Conservation (phyloP, 2,797 vertebrate genomes). For the Margarornis squamiger region DNA sequence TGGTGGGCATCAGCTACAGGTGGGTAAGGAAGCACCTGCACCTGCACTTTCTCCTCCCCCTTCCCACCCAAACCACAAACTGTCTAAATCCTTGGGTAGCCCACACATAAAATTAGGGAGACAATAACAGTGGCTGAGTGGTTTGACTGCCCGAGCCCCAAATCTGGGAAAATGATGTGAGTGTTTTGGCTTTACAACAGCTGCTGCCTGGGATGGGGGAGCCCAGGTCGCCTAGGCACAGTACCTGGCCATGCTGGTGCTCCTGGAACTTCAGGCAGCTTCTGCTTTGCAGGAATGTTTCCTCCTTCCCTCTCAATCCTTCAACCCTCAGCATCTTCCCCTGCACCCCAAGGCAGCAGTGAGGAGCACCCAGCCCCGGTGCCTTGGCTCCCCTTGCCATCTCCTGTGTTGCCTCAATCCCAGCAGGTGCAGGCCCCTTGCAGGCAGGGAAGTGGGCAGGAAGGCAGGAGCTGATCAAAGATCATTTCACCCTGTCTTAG, state of each 20-base stretch:
- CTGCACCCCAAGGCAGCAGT: background rate
- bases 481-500: background rate
- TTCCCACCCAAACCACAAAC: background rate
- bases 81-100: background rate
- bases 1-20: background rate
- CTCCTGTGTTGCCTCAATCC: accelerated
- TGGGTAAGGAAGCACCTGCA: background rate
- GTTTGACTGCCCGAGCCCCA: background rate
- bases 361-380: background rate
- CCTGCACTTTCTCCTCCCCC: background rate
- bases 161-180: background rate
- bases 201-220: background rate
- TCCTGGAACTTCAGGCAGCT: background rate
- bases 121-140: background rate
- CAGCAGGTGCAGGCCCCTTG: background rate
- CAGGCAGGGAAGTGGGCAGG: background rate
- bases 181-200: background rate
- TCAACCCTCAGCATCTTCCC: background rate
- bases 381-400: background rate
- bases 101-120: background rate
- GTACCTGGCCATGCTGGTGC: background rate
- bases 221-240: background rate
- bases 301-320: background rate
- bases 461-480: background rate
- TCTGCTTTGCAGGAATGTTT: background rate